Evolutionary conservation across 2,888 invertebrate species (phyloP), one percentile per base, ranked within the genome.

Genomic region (Nebria brevicollis): DNA sequence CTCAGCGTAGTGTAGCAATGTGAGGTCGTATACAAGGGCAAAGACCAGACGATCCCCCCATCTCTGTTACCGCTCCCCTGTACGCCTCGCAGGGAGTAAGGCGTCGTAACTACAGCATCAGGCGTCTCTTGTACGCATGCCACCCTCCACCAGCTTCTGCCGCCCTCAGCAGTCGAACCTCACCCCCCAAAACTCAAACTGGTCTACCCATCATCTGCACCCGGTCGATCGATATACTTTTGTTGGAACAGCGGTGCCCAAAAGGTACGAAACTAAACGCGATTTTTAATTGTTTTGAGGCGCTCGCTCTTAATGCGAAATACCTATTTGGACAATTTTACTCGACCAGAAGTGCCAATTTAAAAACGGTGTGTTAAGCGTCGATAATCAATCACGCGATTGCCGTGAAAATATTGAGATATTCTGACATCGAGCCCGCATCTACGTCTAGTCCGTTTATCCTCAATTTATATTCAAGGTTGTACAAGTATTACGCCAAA

Each of bases 111-210:
- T 70, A 70, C 70, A 34, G 34, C 70, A 34, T 70, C 70, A 26
- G 70, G 34, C 70, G 25, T 70, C 70, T 70, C 70, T 70, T 70
- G 70, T 70, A 70, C 70, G 70, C 70, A 70, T 26, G 13, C n/a
- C 70, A 34, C 26, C 25, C 34, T 15, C 25, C 25, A 11, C 26
- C 70, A 8, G 11, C 68, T 15, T 70, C 20, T 26, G 6, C 25
- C 25, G 6, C 26, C 70, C 70, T 66, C 66, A 11, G 20, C 25
- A 70, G 54, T 34, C 70, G 20, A 11, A 70, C 70, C 70, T 34
- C 20, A 25, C 25, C 70, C 70, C 20, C 68, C 15, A 26, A 70
- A 70, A 70, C 70, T 2, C 20, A 54, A 54, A 54, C 54, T 13
- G 8, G 54, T 54, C 54, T 54, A 54, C 54, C 54, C 54, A 54